Percentiles rank a stretch among this genome's conserved stretches.
Conservation (phyloP, 2,888 invertebrate species). For the Caenorhabditis sp. region DNA sequence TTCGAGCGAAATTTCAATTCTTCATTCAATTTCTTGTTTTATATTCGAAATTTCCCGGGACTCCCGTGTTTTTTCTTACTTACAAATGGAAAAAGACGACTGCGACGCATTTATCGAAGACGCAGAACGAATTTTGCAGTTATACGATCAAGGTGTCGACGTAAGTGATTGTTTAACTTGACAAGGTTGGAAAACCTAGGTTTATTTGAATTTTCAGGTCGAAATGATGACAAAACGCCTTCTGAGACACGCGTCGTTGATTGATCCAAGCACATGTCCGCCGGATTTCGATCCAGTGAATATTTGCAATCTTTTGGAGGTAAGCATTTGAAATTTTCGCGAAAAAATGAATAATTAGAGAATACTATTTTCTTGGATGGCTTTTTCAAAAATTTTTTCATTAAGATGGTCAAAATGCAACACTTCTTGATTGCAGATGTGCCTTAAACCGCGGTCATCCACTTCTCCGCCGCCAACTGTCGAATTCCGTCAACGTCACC, state of each 20-base stretch:
- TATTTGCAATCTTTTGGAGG: conserved; percentile 8
- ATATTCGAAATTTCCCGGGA: too few relatives aligned
- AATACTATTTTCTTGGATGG: too few relatives aligned
- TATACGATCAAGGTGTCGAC: conserved; percentile 28
- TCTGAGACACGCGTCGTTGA: conserved; percentile 1
- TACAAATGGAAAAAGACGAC: conserved; percentile 30
- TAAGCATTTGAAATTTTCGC: conserved; percentile 5
- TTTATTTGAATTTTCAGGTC: conserved; percentile 22
- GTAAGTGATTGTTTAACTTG: conserved; percentile 10
- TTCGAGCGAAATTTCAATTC: conserved; percentile 7
- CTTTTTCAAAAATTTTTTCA: too few relatives aligned
- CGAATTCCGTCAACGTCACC: not conserved
- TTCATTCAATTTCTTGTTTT: not conserved
- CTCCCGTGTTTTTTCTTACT: too few relatives aligned
- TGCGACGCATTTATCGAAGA: conserved; percentile 47
- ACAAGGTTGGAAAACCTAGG: not conserved
- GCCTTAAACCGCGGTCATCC: too few relatives aligned
- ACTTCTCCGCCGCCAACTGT: too few relatives aligned
- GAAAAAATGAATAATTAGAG: too few relatives aligned
- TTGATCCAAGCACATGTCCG: conserved; percentile 34
- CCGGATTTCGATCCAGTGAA: not conserved
- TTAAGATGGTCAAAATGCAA: not conserved
- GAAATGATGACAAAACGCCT: not conserved
- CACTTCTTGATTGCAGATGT: too few relatives aligned
- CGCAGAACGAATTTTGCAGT: conserved; percentile 20